Conservation (phyloP, 2,888 invertebrate species). For the Zaprionus lineosus region DNA sequence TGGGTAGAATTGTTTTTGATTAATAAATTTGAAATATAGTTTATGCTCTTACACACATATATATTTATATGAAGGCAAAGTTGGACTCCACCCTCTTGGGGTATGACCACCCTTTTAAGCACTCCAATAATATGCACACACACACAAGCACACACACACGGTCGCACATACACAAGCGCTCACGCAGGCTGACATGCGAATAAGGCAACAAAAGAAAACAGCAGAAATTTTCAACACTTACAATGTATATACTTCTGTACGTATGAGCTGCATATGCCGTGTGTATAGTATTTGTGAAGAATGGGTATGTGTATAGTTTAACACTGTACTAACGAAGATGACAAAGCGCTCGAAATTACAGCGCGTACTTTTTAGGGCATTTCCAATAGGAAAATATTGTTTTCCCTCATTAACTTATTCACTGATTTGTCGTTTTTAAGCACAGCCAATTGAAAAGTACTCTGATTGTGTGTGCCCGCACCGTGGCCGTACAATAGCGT, state of each 20-base stretch:
- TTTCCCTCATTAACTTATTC: conserved; percentile 35
- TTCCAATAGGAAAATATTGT: conserved; percentile 27
- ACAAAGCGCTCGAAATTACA: conserved; percentile 35
- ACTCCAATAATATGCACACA: conserved; percentile 35
- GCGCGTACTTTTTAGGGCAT: conserved; percentile 51
- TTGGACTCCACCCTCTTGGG: conserved; percentile 58
- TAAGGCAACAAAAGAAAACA: conserved; percentile 61
- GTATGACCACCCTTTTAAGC: conserved; percentile 45
- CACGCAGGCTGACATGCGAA: conserved; percentile 41
- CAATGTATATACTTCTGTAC: conserved; percentile 39
- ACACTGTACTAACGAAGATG: conserved; percentile 62
- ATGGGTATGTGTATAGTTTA: conserved; percentile 56
- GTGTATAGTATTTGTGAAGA: conserved; percentile 31
- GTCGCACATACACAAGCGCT: conserved; percentile 17
- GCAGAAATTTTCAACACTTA: conserved; percentile 65
- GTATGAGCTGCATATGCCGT: conserved; percentile 19
- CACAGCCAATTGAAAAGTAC: conserved; percentile 41
- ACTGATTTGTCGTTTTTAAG: conserved; percentile 27
- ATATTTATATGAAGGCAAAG: conserved; percentile 12
- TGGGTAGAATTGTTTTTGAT: too few relatives aligned
- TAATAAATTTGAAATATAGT: background rate
- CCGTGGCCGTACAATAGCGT: conserved; percentile 54
- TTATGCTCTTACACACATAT: background rate
- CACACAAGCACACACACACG: conserved; percentile 16
- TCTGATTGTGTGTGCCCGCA: conserved; percentile 43